Evolutionary conservation across 2,888 invertebrate species (phyloP), one percentile per base, ranked within the genome.

Genomic region (Zygaena filipendulae): DNA sequence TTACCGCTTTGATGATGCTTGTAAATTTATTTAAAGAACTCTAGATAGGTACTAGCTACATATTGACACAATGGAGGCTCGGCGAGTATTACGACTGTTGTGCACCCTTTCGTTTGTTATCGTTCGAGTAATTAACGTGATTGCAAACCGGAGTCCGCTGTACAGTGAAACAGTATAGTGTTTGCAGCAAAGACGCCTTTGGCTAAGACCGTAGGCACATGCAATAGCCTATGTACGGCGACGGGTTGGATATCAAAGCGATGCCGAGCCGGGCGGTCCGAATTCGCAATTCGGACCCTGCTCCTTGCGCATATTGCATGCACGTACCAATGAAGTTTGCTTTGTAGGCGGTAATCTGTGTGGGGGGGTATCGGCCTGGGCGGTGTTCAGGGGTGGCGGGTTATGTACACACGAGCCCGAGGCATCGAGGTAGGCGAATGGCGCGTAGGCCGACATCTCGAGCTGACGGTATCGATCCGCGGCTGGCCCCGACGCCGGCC

Each of bases 301-400:
- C 71, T 75, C 75, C 77, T 77, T 77, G 75, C 75, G 77, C 72
- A 77, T 74, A 79, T 77, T 75, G 77, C 75, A 77, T 77, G 67
- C 77, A 79, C 77, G 75, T 77, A 71, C 74, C 77, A 71, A 75
- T 74, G 77, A 75, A 77, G 75, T 75, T 77, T 75, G 77, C 77
- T 77, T 74, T 75, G 77, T 77, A 74, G 77, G 75, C 75, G 72
- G 77, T 75, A 77, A 77, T 77, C 77, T 75, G 64, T 58, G 69
- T 70, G 74, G 75, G 74, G 71, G 72, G 62, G 67, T 68, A 68
- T 70, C 61, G 66, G 50, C 40, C 27, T 40, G 69, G 70, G 71
- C 50, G 70, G 64, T 58, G n/a, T n/a, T n/a, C n/a, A n/a, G n/a
- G 66, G 57, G 71, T 58, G 74, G 68, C 54, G 67, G 74, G 71